Evolutionary conservation across 2,113 vertebrate genomes (phyloP).

Genomic region (Dasyornis broadbenti): DNA sequence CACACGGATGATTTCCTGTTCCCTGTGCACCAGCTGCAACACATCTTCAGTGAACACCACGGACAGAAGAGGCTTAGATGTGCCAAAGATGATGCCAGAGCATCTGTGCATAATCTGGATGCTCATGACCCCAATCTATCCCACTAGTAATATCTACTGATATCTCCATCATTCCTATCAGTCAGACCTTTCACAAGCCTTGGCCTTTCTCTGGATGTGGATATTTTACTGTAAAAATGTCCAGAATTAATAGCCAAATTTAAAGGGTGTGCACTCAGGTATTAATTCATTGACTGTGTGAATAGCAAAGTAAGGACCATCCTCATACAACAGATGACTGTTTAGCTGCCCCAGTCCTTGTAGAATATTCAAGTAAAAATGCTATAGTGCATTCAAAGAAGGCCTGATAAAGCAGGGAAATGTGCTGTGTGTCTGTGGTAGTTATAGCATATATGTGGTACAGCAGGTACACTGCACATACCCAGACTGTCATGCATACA

Average conservation of each 20-base stretch:
- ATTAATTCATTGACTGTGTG: not conserved
- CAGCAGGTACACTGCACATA: accelerated
- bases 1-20: not conserved
- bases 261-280: not conserved
- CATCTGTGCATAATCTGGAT: not conserved
- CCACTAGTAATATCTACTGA: not conserved
- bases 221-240: not conserved
- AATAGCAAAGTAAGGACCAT: not conserved
- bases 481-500: not conserved
- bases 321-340: not conserved
- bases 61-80: not conserved
- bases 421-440: not conserved
- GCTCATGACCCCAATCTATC: not conserved
- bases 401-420: not conserved
- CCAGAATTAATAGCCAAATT: not conserved
- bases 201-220: not conserved
- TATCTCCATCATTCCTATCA: not conserved
- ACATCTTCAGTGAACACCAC: not conserved
- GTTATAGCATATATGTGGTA: not conserved
- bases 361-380: not conserved
- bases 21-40: not conserved
- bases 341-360: not conserved
- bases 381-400: not conserved
- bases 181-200: not conserved
- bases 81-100: not conserved